Evolutionary conservation across 2,113 vertebrate genomes (phyloP).

Genomic region (Synodontis membranacea): DNA sequence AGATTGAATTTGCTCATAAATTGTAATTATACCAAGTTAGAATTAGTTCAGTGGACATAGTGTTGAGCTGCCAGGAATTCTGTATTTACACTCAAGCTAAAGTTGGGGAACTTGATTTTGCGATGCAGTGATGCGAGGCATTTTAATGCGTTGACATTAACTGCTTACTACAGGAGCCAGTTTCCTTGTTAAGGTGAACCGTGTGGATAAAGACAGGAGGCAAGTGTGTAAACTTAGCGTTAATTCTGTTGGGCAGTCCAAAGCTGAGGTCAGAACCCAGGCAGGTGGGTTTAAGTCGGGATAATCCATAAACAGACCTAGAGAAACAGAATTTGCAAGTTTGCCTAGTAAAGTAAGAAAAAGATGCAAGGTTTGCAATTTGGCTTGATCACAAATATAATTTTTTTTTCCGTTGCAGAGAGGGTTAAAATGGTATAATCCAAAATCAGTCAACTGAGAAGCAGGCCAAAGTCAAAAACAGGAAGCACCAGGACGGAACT

Average conservation of each 20-base stretch:
- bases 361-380: no score
- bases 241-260: neutral
- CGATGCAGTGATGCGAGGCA: neutral
- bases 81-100: neutral
- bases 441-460: neutral
- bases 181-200: neutral
- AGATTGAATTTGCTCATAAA: conserved; percentile 29
- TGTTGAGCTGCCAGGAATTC: neutral
- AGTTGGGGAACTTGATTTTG: neutral
- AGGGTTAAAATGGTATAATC: neutral
- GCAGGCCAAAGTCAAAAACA: neutral
- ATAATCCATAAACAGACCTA: neutral
- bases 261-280: neutral
- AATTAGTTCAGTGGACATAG: neutral
- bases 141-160: neutral
- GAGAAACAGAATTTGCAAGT: neutral
- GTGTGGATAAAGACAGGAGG: neutral
- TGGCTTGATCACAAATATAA: neutral
- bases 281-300: neutral
- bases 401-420: neutral
- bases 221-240: neutral
- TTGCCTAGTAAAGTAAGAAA: neutral
- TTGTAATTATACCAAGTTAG: neutral
- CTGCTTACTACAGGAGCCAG: neutral
- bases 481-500: neutral